These are phyloP conservation scores for Eupristina koningsbergeri DNA, from an alignment of 1,140 invertebrate genomes.

Conservation along the genomic window DNA sequence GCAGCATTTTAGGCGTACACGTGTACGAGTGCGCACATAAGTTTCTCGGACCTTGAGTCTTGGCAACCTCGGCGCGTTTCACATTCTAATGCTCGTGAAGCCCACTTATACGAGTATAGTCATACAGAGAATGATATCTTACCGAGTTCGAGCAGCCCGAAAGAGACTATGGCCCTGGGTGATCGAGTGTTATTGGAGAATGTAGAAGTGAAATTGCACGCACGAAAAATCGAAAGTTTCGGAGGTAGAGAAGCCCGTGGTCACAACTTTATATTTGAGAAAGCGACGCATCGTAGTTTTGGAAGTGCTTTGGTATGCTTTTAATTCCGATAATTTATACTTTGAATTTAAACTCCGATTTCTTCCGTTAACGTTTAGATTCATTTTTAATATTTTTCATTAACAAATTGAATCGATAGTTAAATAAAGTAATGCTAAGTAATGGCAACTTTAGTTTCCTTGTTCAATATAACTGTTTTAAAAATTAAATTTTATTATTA, in stretches of 20 bases:
- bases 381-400: no score
- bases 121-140: not conserved
- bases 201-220: not conserved
- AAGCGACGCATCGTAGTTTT: not conserved
- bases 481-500: no score
- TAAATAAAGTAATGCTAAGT: no score
- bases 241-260: not conserved
- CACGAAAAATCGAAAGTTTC: not conserved
- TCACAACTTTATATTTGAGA: not conserved
- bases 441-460: no score
- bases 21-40: not conserved
- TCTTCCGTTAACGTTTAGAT: no score
- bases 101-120: not conserved
- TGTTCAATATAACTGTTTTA: no score
- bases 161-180: not conserved
- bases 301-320: no score
- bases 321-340: no score
- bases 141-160: not conserved
- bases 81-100: not conserved
- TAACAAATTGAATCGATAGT: no score
- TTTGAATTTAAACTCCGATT: no score
- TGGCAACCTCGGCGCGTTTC: not conserved
- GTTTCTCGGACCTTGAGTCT: not conserved
- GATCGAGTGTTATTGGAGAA: not conserved
- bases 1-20: not conserved